Base-by-base conservation (phyloP, 2,888 invertebrate species). In the Zaprionus bogoriensis region DNA sequence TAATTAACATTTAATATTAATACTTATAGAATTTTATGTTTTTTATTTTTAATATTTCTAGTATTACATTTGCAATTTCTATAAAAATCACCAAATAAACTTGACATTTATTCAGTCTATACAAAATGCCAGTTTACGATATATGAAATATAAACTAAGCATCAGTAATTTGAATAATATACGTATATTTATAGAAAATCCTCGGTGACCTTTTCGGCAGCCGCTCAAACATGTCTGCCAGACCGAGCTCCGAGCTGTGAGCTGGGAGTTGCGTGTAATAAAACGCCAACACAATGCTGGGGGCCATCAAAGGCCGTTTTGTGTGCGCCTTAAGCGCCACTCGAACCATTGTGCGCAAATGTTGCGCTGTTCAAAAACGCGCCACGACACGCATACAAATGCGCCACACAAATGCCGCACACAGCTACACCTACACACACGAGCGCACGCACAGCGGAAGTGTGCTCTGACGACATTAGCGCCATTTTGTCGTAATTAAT, bases 401-500 rank as follows among this genome's bases (percentile, higher is more conserved):
- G 57, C 17, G 38, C n/a, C 27, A 19, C 32, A 45, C 17, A 38
- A 28, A 62, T 41, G 39, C 27, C 47, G 39, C 27, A 54, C 44
- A 48, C 20, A 42, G 44, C n/a, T 44, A 30, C 42, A 9, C 66
- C 45, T 53, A n/a, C 36, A 41, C 14, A 30, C 14, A 32, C 36
- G 41, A 46, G 32, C 9, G 57, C 19, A 52, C 9, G 7, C 28
- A 39, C 58, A 74, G n/a, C 65, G 75, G 71, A 71, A 72, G 71
- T 72, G 75, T 53, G 66, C 84, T 55, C 77, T 67, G 86, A 82
- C 86, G 82, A 85, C 86, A 82, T 82, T 87, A 82, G 87, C 82
- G 87, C 86, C 86, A 82, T 82, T 82, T 82, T 87, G 87, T 87
- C 86, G 87, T 81, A 81, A 82, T 82, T 82, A 85, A 82, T 81